Percentiles rank a stretch among this genome's conserved stretches.
phyloP scores from a whole-genome alignment of 2,113 vertebrate species.

The Phalacrocorax pelagicus region DNA sequence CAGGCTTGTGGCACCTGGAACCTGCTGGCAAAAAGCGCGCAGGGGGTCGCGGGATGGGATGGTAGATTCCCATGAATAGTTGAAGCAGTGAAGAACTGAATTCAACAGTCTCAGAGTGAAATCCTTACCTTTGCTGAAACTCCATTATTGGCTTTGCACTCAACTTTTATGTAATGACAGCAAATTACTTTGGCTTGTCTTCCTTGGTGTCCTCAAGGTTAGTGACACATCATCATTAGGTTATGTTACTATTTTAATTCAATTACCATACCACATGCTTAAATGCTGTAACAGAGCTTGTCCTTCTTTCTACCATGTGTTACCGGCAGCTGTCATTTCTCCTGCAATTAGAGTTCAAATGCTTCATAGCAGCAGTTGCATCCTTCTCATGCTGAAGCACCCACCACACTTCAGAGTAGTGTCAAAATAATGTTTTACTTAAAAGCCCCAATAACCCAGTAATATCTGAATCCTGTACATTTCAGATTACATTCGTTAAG shows the following conservation, averaged over 20 bases:
- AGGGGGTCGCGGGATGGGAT: no score
- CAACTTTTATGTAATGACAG: slow-evolving; percentile 27
- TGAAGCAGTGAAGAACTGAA: background rate
- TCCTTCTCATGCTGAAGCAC: background rate
- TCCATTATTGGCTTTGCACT: background rate
- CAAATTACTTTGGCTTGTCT: background rate
- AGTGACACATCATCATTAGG: slow-evolving; percentile 37
- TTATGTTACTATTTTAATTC: slow-evolving; percentile 19
- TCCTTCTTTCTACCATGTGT: background rate
- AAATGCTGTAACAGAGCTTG: background rate
- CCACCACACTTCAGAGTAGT: background rate
- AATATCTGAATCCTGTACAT: background rate
- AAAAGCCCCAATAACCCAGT: background rate
- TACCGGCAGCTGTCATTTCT: background rate
- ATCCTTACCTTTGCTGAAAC: background rate
- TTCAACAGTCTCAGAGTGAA: background rate
- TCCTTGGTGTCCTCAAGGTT: slow-evolving; percentile 4
- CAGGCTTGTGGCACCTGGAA: background rate
- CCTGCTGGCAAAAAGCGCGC: background rate
- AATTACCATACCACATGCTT: background rate
- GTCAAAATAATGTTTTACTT: background rate
- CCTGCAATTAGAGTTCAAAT: background rate
- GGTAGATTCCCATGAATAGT: background rate
- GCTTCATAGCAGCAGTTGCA: background rate
- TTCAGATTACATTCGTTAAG: background rate